Conservation (phyloP, 2,888 invertebrate species). For the Trachelus stipa region DNA sequence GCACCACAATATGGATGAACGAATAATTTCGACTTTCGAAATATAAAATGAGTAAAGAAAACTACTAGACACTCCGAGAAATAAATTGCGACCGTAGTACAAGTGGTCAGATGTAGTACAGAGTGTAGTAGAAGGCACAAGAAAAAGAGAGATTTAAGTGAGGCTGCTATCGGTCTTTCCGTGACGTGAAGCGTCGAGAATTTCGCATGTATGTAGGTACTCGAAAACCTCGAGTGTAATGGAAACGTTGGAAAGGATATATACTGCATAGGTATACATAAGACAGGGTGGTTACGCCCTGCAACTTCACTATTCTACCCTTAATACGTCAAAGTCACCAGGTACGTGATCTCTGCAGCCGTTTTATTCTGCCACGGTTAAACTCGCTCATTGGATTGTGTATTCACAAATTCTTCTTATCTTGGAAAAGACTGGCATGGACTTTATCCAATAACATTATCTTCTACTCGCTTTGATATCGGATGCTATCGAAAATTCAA, state of each 20-base stretch:
- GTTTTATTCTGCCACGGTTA: conserved; percentile 11
- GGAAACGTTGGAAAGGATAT: neutral
- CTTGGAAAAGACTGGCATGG: conserved; percentile 16
- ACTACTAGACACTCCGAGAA: neutral
- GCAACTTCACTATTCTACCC: neutral
- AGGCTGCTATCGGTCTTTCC: neutral
- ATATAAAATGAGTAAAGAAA: neutral
- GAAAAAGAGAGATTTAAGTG: neutral
- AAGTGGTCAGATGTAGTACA: neutral
- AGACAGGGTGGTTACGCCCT: neutral
- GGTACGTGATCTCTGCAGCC: conserved; percentile 9
- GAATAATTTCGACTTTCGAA: neutral
- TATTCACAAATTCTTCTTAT: conserved; percentile 20
- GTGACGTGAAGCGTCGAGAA: neutral
- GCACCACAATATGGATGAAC: neutral
- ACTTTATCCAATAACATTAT: conserved; percentile 5
- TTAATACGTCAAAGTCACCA: conserved; percentile 7
- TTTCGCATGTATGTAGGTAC: neutral
- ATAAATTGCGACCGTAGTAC: neutral
- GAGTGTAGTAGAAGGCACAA: neutral
- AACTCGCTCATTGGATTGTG: conserved; percentile 14
- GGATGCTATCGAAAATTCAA: conserved; percentile 16
- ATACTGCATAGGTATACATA: neutral
- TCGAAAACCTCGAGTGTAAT: neutral
- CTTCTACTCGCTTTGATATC: neutral